Conservation (phyloP, 64 coral and sea anemone species). For the Exaiptasia diaphana region DNA sequence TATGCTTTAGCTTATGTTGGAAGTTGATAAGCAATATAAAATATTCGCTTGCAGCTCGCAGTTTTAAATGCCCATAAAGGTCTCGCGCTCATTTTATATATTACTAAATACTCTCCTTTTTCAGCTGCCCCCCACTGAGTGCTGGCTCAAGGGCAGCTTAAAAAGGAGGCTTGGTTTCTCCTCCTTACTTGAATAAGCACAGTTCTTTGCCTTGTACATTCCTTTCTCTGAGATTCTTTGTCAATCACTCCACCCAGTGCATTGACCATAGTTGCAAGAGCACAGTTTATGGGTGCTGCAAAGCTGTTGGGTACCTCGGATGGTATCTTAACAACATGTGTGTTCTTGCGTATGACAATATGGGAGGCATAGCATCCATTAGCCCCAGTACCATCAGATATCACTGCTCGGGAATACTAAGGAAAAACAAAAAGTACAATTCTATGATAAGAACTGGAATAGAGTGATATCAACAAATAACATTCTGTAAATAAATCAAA, state of each 20-base stretch:
- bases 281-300: slow-evolving; percentile 88
- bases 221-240: background rate
- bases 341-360: slow-evolving; percentile 76
- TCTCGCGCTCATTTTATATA: no score
- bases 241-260: slow-evolving; percentile 46
- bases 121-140: no score
- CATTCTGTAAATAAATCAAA: background rate
- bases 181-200: slow-evolving; percentile 74
- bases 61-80: no score
- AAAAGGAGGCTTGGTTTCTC: no score
- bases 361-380: slow-evolving; percentile 98
- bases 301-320: slow-evolving; percentile 51
- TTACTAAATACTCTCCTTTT: no score
- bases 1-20: no score
- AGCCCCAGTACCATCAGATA: slow-evolving; percentile 59
- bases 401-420: slow-evolving; percentile 80
- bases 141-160: no score
- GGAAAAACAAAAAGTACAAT: no score
- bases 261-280: slow-evolving; percentile 93
- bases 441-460: no score
- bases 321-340: slow-evolving; percentile 84
- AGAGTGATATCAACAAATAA: no score
- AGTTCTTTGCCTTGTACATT: slow-evolving; percentile 25
- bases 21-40: no score
- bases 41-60: no score